Conservation (phyloP, 1,140 invertebrate species). For the Procambarus clarkii region DNA sequence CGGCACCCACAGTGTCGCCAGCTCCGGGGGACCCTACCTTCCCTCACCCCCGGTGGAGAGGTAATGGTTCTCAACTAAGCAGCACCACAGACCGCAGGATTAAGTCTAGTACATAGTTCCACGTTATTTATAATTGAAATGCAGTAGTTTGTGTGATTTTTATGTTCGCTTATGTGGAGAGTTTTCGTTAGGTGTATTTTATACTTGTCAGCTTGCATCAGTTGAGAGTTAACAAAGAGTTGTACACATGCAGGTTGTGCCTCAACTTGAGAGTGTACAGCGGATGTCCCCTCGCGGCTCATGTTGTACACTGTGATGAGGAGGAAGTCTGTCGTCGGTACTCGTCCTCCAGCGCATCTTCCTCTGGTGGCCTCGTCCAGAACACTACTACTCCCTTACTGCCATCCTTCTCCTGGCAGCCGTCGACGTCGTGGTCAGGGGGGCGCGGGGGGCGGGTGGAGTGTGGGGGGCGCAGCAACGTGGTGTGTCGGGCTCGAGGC, state of each 20-base stretch:
- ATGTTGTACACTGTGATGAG: constrained; percentile 1
- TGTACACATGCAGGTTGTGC: background rate
- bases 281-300: background rate
- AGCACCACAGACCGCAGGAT: too few relatives aligned
- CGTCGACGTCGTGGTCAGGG: background rate
- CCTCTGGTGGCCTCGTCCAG: background rate
- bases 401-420: background rate
- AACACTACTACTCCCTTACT: background rate
- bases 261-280: background rate
- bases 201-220: too few relatives aligned
- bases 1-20: background rate
- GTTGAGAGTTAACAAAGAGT: too few relatives aligned
- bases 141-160: too few relatives aligned
- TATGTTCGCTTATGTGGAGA: too few relatives aligned
- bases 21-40: background rate
- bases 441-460: background rate
- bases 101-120: too few relatives aligned
- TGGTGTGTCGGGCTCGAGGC: background rate
- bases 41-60: background rate
- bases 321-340: background rate
- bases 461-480: background rate
- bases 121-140: too few relatives aligned
- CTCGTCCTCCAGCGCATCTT: background rate
- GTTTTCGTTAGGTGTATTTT: too few relatives aligned
- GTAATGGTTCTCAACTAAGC: background rate